Percentiles rank a stretch among this genome's conserved stretches.
phyloP scores from a whole-genome alignment of 2,797 vertebrate species.

The Urosaurus nigricauda region DNA sequence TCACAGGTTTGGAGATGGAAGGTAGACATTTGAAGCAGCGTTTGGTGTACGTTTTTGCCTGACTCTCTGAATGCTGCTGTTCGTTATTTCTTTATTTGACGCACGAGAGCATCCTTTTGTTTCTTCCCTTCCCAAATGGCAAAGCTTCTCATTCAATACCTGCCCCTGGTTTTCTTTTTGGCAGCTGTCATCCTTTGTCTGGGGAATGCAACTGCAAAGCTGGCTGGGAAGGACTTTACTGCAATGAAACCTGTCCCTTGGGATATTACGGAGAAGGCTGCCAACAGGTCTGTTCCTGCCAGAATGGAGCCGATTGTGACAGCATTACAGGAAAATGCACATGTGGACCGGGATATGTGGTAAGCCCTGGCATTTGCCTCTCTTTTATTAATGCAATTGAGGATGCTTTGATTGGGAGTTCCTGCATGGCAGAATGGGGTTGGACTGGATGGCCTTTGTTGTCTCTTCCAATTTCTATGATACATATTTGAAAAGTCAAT shows the following conservation, averaged over 20 bases:
- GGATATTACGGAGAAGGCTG: slow-evolving; percentile 92
- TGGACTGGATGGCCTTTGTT: too few species aligned
- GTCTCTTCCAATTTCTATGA: too few species aligned
- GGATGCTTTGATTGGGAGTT: too few species aligned
- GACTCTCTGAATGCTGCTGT: neutral
- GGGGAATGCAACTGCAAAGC: slow-evolving; percentile 93
- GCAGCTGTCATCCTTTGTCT: slow-evolving; percentile 95
- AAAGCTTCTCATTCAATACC: neutral
- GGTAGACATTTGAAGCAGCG: neutral
- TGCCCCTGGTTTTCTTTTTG: slow-evolving; percentile 21
- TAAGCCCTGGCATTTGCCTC: slow-evolving; percentile 68
- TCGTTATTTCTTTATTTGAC: neutral
- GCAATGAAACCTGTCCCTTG: slow-evolving; percentile 93
- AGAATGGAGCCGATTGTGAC: slow-evolving; percentile 94
- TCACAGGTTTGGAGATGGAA: neutral
- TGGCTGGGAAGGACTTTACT: slow-evolving; percentile 95
- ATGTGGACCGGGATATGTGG: slow-evolving; percentile 94
- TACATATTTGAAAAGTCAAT: too few species aligned
- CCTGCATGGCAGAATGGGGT: too few species aligned
- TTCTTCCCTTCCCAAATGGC: neutral
- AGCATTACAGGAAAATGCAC: slow-evolving; percentile 89
- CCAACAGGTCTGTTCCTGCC: slow-evolving; percentile 87
- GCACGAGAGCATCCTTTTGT: neutral
- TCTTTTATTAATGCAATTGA: too few species aligned
- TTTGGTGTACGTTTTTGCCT: rapidly evolving